Evolutionary conservation across 2,797 vertebrate species (phyloP).

Genomic region (Cynodonichthys magdalenae): DNA sequence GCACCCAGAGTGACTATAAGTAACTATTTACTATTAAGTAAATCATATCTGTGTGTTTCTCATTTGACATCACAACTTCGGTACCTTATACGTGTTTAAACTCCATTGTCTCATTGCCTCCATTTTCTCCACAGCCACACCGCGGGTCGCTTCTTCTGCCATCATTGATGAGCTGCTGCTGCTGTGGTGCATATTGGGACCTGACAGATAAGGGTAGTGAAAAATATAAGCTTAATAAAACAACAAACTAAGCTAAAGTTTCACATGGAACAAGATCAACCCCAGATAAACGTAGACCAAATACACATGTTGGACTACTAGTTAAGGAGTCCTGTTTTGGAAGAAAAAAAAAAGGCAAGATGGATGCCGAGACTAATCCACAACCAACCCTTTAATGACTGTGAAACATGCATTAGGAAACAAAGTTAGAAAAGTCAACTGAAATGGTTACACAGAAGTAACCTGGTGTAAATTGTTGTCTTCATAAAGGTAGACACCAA

Average conservation of each 20-base stretch:
- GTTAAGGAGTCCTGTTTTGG: neutral
- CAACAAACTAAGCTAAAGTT: neutral
- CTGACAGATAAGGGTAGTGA: constrained; percentile 64
- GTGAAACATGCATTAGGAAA: constrained; percentile 21
- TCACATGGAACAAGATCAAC: neutral
- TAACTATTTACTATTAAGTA: too few species aligned
- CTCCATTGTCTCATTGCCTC: constrained; percentile 95
- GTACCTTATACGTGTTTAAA: constrained; percentile 96
- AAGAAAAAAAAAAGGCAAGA: neutral
- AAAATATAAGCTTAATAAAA: neutral
- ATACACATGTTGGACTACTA: neutral
- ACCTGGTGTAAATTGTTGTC: too few species aligned
- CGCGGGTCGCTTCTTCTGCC: constrained; percentile 85
- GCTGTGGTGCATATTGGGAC: constrained; percentile 86
- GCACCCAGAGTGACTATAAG: neutral
- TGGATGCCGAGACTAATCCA: neutral
- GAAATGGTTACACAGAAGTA: neutral
- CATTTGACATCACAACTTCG: neutral
- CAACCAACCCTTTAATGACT: constrained; percentile 5
- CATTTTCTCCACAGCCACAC: constrained; percentile 93
- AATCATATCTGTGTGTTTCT: neutral
- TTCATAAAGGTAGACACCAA: neutral
- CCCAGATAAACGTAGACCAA: constrained; percentile 10
- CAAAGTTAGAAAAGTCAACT: constrained; percentile 13
- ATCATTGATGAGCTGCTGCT: constrained; percentile 76